Evolutionary conservation across 2,888 invertebrate genomes (phyloP), one percentile per base, ranked within the genome.

Genomic region (Chaitophorus viminalis): DNA sequence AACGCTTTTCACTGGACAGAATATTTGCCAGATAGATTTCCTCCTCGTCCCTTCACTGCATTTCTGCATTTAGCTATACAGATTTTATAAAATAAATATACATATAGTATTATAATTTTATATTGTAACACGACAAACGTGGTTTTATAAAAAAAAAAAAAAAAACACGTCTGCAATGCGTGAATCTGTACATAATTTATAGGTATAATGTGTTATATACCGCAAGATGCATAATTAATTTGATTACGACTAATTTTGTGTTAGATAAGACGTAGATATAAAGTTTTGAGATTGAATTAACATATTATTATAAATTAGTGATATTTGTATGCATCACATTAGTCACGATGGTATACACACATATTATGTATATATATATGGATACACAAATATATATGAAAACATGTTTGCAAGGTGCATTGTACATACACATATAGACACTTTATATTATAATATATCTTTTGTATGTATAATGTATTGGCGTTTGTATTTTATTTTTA

Each of bases 201-300:
- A n/a, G n/a, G n/a, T 11, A 36, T 25, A 39, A 17, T 17, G 11
- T 52, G 8, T 33, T 9, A 25, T 31, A 46, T 74, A 74, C 5
- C 68, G 11, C 68, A 14, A 36, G 72, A 72, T 39, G 82, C 82
- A 82, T 54, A 82, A 82, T 82, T 72, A 82, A 82, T 72, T 82
- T 21, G 72, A 82, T 70, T n/a, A 14, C 82, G 72, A 52, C 52
- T 82, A 72, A 82, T 72, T 82, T 33, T 11, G 33, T 29, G 82
- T 33, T 72, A 54, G 82, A 82, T 54, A 54, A 82, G 52, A 82
- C 68, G 68, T n/a, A 54, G 72, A 72, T 36, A 82, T 6, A n/a
- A 17, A 17, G 29, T 82, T 82, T 52, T 52, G 82, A 72, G 82
- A 82, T 72, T 82, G 82, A 82, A 82, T 82, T 82, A 82, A 72